Evolutionary conservation across 2,113 vertebrate species (phyloP).

Genomic region (Megaceryle torquata): DNA sequence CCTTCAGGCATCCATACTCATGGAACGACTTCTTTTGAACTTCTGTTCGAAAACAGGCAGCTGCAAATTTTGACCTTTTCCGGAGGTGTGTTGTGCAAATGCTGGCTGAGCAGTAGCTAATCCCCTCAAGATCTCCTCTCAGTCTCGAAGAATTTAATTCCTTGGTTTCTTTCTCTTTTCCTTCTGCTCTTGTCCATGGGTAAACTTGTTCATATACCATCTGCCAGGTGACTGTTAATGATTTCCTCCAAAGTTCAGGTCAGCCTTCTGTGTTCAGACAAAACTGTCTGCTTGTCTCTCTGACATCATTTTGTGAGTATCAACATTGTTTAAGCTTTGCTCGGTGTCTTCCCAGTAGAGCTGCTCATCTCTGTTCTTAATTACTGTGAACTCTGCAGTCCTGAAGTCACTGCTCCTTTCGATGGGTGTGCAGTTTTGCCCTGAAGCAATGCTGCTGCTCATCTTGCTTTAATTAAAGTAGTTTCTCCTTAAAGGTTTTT

Average conservation of each 20-base stretch:
- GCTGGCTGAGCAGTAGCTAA: slow-evolving; percentile 48
- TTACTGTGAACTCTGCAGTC: background rate
- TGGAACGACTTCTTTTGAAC: background rate
- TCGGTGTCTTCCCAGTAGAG: rapidly evolving
- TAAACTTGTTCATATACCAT: background rate
- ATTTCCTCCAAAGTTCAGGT: background rate
- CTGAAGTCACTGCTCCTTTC: background rate
- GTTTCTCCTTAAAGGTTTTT: slow-evolving; percentile 10
- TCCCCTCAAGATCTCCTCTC: background rate
- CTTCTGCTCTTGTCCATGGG: background rate
- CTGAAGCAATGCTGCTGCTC: slow-evolving; percentile 18
- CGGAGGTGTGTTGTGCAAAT: background rate
- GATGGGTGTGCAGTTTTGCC: background rate
- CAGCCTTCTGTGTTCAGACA: background rate
- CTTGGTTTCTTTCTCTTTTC: background rate
- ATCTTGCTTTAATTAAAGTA: slow-evolving; percentile 19
- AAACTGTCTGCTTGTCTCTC: background rate
- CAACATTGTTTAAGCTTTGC: background rate
- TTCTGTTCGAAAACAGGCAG: slow-evolving; percentile 49
- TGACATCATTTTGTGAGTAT: background rate
- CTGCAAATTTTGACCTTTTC: slow-evolving; percentile 69
- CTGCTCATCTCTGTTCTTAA: background rate
- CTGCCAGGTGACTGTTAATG: background rate
- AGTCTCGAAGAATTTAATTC: background rate
- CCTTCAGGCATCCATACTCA: slow-evolving; percentile 58